Evolutionary conservation across 2,113 vertebrate species (phyloP).

Genomic region (Trichomycterus rosablanca): DNA sequence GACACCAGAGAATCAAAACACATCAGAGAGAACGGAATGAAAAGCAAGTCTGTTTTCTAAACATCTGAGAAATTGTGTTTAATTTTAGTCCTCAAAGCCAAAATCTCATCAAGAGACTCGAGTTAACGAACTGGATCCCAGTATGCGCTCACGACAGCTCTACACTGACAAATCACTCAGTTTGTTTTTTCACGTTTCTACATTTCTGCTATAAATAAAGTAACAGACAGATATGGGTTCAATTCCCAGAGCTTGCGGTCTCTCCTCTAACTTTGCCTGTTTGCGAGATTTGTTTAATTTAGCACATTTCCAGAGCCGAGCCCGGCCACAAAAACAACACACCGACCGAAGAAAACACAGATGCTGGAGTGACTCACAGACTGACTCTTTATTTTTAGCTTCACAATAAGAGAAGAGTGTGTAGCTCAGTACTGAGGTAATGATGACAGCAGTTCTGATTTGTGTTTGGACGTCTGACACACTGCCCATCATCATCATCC

Average conservation of each 20-base stretch:
- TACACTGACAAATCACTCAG: neutral
- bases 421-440: no score
- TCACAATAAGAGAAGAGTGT: no score
- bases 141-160: neutral
- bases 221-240: neutral
- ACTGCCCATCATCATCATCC: no score
- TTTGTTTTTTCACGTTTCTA: neutral
- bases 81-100: no score
- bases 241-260: conserved; percentile 23
- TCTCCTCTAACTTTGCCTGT: conserved; percentile 12
- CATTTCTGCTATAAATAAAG: conserved; percentile 6
- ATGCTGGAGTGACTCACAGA: conserved; percentile 20
- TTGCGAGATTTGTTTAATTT: conserved; percentile 31
- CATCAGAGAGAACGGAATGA: no score
- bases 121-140: neutral
- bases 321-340: conserved; percentile 30
- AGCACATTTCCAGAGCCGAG: conserved; percentile 33
- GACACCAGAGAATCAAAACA: no score
- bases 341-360: conserved; percentile 24
- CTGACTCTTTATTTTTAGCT: conserved; percentile 13
- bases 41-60: no score
- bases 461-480: no score
- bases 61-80: no score
- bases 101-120: no score
- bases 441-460: no score